A percentile compares a stretch with the other conserved stretches of the same genome.
Conservation (phyloP, 1,140 invertebrate species). For the Cyclina sinensis region DNA sequence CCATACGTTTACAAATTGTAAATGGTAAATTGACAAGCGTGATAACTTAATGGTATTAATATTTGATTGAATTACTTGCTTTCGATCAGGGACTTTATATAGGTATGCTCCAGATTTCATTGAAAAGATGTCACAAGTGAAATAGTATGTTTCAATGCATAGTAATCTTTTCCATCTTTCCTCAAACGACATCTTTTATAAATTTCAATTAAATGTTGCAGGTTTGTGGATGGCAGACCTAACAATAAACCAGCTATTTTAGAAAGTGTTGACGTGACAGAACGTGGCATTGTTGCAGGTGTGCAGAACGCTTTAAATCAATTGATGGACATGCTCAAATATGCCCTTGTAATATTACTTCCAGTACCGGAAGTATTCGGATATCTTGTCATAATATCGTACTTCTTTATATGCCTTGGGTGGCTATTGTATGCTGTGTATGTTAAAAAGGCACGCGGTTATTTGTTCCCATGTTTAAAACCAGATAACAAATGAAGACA, state of each 20-base stretch:
- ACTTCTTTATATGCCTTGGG: constrained; percentile 64
- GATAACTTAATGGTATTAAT: too few relatives aligned
- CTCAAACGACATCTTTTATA: too few relatives aligned
- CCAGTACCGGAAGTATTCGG: constrained; percentile 71
- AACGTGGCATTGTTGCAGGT: constrained; percentile 88
- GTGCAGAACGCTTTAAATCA: constrained; percentile 88
- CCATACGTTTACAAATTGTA: too few relatives aligned
- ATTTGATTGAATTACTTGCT: too few relatives aligned
- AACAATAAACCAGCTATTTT: constrained; percentile 89
- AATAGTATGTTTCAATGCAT: too few relatives aligned
- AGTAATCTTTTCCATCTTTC: too few relatives aligned
- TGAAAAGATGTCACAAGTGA: too few relatives aligned
- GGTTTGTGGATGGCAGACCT: constrained; percentile 89
- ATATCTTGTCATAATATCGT: constrained; percentile 72
- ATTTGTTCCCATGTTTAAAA: constrained; percentile 61
- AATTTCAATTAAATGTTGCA: constrained; percentile 60
- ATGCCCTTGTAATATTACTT: constrained; percentile 67
- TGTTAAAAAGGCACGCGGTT: constrained; percentile 54
- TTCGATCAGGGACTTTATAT: too few relatives aligned
- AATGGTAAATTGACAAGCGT: too few relatives aligned
- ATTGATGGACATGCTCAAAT: constrained; percentile 88
- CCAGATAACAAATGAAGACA: too few relatives aligned
- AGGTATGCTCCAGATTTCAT: too few relatives aligned
- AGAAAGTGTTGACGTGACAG: constrained; percentile 87
- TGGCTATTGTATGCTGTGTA: constrained; percentile 69